Evolutionary conservation across 1,140 invertebrate species (phyloP).

Genomic region (Pseudomyrmex concolor): DNA sequence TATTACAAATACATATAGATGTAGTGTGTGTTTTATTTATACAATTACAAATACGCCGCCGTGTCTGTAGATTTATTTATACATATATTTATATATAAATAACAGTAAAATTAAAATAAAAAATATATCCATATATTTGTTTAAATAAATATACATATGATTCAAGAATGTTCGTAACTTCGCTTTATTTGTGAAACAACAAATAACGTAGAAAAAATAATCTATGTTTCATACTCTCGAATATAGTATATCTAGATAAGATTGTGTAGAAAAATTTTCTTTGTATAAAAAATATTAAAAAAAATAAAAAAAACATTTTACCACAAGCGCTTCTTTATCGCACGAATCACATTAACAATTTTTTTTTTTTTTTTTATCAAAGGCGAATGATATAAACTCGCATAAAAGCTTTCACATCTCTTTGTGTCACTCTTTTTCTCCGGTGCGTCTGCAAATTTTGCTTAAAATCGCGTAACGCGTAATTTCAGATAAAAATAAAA

Average conservation of each 20-base stretch:
- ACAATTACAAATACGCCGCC: no score
- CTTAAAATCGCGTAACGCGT: constrained; percentile 28
- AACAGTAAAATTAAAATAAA: no score
- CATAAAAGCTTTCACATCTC: constrained; percentile 20
- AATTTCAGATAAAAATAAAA: neutral
- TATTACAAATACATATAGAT: no score
- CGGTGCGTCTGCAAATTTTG: neutral
- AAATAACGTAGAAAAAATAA: neutral
- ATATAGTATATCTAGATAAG: neutral
- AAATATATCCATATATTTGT: neutral
- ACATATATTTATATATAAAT: neutral
- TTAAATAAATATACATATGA: neutral
- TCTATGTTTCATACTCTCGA: neutral
- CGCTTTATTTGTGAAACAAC: no score
- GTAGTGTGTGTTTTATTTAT: no score
- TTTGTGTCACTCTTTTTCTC: neutral
- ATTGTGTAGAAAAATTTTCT: no score
- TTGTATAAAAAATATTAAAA: neutral
- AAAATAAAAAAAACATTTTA: neutral
- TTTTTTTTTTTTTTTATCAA: neutral
- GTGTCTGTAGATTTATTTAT: neutral
- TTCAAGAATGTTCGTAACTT: neutral
- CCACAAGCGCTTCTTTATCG: neutral
- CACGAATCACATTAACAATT: constrained; percentile 9
- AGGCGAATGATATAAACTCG: neutral